phyloP scores from a whole-genome alignment of 53 echinoderm and acorn worm species.

The Paracentrotus lividus region DNA sequence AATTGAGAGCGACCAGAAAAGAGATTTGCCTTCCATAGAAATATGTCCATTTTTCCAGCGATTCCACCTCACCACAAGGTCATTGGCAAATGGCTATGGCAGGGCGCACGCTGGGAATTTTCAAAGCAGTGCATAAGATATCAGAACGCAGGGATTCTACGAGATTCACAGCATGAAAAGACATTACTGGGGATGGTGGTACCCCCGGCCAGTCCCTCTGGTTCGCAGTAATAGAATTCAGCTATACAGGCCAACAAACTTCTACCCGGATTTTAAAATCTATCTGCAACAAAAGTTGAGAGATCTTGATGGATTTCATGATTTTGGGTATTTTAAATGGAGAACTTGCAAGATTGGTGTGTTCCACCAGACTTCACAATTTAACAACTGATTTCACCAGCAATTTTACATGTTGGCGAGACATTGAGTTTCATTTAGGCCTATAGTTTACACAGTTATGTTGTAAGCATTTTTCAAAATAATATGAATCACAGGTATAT shows the following conservation, averaged over 20 bases:
- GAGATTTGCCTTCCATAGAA: slow-evolving; percentile 7
- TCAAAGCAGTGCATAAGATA: not conserved
- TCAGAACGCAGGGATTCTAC: not conserved
- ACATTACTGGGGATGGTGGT: slow-evolving; percentile 1
- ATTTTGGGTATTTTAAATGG: no score
- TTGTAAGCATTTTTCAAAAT: no score
- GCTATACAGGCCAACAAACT: not conserved
- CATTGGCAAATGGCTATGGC: slow-evolving; percentile 34
- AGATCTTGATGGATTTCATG: not conserved
- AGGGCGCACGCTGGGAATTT: slow-evolving; percentile 4
- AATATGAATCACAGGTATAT: no score
- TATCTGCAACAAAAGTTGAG: not conserved
- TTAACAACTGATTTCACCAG: no score
- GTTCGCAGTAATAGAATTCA: not conserved
- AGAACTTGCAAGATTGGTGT: no score
- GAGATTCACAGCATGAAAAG: slow-evolving; percentile 43
- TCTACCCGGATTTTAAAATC: not conserved
- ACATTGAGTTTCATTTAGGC: no score
- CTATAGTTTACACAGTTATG: no score
- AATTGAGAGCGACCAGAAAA: no score
- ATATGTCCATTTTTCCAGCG: slow-evolving; percentile 38
- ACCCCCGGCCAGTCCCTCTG: not conserved
- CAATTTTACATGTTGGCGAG: no score
- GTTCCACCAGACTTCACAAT: no score
- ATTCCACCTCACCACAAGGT: slow-evolving; percentile 29